Conservation (phyloP, 2,888 invertebrate species). For the Pterostichus niger region DNA sequence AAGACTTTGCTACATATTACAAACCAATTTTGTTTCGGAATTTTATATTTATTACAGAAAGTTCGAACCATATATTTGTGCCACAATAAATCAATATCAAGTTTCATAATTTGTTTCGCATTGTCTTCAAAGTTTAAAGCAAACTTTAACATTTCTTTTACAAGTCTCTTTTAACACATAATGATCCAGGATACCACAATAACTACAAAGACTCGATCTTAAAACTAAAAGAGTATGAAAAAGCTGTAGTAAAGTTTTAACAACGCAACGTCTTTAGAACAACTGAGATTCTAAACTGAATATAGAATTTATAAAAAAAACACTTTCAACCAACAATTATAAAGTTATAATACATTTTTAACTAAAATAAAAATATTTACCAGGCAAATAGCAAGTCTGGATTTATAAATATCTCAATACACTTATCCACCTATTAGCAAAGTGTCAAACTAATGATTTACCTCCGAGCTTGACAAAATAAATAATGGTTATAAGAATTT, state of each 20-base stretch:
- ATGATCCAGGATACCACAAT: slow-evolving; percentile 13
- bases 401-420: too few species aligned
- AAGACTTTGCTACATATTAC: not conserved
- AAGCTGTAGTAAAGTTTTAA: not conserved
- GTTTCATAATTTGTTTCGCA: slow-evolving; percentile 48
- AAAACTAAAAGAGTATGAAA: too few species aligned
- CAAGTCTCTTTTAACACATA: slow-evolving; percentile 31
- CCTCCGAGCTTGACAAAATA: not conserved
- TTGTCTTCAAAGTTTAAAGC: slow-evolving; percentile 25
- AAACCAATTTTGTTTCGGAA: not conserved
- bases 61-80: slow-evolving; percentile 1
- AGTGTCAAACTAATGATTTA: slow-evolving; percentile 40
- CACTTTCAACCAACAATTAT: not conserved
- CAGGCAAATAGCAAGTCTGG: too few species aligned
- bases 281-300: slow-evolving; percentile 6
- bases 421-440: not conserved
- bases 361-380: too few species aligned
- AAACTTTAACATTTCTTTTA: slow-evolving; percentile 43
- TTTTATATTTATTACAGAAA: slow-evolving; percentile 42
- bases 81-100: slow-evolving; percentile 38
- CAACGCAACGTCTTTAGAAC: slow-evolving; percentile 21
- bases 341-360: slow-evolving; percentile 29
- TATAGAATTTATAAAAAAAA: slow-evolving; percentile 13
- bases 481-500: slow-evolving; percentile 38
- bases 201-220: slow-evolving; percentile 7